Base-by-base conservation (phyloP, 2,797 vertebrate species). In the Propithecus perrieri region DNA sequence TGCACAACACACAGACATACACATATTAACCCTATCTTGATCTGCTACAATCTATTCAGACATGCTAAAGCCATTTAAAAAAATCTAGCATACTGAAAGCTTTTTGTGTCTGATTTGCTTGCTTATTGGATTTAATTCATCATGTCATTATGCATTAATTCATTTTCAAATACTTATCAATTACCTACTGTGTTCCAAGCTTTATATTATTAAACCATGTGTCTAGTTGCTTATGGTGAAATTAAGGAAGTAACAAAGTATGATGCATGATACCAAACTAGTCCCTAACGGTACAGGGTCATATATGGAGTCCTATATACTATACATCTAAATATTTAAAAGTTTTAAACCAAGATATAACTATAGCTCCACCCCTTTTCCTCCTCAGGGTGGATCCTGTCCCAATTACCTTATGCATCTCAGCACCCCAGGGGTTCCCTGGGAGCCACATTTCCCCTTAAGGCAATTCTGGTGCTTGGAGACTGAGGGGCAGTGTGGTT, bases 381-480 rank as follows among this genome's bases (percentile, higher is more conserved):
- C 69, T 53, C 50, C 50, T 24, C 75, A 10, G 1, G 13, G 8
- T 65, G 26, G 28, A 48, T 59, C 35, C 48, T 7, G 35, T 22
- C 17, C 20, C 12, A 85, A 14, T 14, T 41, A 2, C 24, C 3
- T 7, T 15, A 30, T 18, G 13, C 7, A 38, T 17, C 5, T 53
- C 2, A 28, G 13, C 30, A 81, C 41, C 0, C 12, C 43, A 55
- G 50, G 48, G 14, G 26, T 33, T 10, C 9, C 18, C 1, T 12
- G 50, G 35, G 24, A 71, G 18, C 3, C 24, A n/a, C 30, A 7
- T 22, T 78, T 83, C 13, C 9, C 7, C n/a, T 10, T 20, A 48
- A 0, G 4, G 13, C 5, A 46, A 12, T n/a, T n/a, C 6, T 46
- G 26, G 0, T 8, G 4, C 20, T 79, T 22, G 14, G 46, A 43